Conservation (phyloP, 2,888 invertebrate genomes). For the Habrosyne pyritoides region DNA sequence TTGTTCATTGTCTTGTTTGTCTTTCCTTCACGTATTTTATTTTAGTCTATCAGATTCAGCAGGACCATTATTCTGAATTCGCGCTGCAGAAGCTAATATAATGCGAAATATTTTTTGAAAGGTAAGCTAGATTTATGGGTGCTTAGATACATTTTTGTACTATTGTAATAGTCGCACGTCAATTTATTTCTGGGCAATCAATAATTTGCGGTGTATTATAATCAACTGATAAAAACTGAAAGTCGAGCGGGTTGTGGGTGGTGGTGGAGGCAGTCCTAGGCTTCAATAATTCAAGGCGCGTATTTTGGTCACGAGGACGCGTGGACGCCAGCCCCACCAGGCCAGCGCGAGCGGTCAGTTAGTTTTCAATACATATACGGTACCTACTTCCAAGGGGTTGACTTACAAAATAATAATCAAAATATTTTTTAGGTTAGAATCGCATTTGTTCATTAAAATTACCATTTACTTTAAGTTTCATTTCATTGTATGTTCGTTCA, state of each 20-base stretch:
- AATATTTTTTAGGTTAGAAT: slow-evolving; percentile 18
- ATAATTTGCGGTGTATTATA: slow-evolving; percentile 45
- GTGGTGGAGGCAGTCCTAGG: slow-evolving; percentile 47
- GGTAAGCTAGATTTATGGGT: not conserved
- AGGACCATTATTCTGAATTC: no score
- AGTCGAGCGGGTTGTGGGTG: slow-evolving; percentile 40
- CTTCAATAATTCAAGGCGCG: slow-evolving; percentile 76
- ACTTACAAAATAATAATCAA: slow-evolving; percentile 59
- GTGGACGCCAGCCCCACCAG: slow-evolving; percentile 27
- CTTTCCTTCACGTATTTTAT: no score
- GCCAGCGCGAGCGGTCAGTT: slow-evolving; percentile 42
- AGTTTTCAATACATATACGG: slow-evolving; percentile 41
- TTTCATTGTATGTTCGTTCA: no score
- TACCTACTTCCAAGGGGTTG: slow-evolving; percentile 51
- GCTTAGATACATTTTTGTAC: not conserved
- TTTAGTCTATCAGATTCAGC: no score
- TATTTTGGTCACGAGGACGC: slow-evolving; percentile 80
- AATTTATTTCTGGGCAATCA: slow-evolving; percentile 15
- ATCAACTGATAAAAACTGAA: slow-evolving; percentile 60
- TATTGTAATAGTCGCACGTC: not conserved
- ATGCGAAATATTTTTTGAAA: not conserved
- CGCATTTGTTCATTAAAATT: no score
- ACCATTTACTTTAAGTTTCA: no score
- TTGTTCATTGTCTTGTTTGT: no score
- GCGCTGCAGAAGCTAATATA: no score